Percentiles rank a stretch among this genome's conserved stretches.
Conservation (phyloP, 2,888 invertebrate species). For the Conops quadrifasciatus region DNA sequence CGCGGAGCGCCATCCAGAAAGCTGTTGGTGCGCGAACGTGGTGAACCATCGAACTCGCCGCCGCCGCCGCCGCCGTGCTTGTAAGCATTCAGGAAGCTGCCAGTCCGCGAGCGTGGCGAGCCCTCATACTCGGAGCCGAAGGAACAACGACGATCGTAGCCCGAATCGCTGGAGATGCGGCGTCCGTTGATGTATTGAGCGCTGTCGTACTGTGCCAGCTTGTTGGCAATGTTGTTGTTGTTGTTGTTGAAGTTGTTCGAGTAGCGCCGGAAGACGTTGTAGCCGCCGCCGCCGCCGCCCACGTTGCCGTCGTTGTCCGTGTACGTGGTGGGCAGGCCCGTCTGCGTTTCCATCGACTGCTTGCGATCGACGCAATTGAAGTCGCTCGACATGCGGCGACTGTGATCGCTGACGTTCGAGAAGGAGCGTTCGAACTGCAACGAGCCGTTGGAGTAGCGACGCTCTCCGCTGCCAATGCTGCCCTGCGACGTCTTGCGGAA, state of each 20-base stretch:
- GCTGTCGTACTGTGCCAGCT: conserved; percentile 62
- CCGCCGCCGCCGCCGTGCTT: conserved; percentile 49
- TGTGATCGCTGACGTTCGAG: conserved; percentile 56
- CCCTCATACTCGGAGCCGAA: conserved; percentile 64
- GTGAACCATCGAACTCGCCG: conserved; percentile 53
- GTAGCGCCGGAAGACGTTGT: conserved; percentile 61
- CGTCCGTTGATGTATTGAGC: conserved; percentile 62
- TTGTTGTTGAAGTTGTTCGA: conserved; percentile 61
- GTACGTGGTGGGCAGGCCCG: conserved; percentile 47
- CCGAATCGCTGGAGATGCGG: conserved; percentile 64
- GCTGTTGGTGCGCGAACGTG: conserved; percentile 59
- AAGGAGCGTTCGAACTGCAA: conserved; percentile 61
- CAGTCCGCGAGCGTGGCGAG: conserved; percentile 62
- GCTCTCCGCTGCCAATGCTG: conserved; percentile 62
- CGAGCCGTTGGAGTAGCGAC: conserved; percentile 68
- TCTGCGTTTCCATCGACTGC: conserved; percentile 53
- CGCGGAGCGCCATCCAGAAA: conserved; percentile 61
- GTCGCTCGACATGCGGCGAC: conserved; percentile 61
- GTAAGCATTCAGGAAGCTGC: conserved; percentile 61
- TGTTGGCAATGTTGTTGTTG: conserved; percentile 58
- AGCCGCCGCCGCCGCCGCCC: conserved; percentile 59
- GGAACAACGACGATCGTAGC: conserved; percentile 64
- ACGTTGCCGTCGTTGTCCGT: conserved; percentile 54
- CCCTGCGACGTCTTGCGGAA: conserved; percentile 64
- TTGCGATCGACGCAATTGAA: conserved; percentile 58